These are phyloP conservation scores for Stichodactyla helianthus DNA, from an alignment of 64 coral and sea anemone genomes.

Conservation along the genomic window DNA sequence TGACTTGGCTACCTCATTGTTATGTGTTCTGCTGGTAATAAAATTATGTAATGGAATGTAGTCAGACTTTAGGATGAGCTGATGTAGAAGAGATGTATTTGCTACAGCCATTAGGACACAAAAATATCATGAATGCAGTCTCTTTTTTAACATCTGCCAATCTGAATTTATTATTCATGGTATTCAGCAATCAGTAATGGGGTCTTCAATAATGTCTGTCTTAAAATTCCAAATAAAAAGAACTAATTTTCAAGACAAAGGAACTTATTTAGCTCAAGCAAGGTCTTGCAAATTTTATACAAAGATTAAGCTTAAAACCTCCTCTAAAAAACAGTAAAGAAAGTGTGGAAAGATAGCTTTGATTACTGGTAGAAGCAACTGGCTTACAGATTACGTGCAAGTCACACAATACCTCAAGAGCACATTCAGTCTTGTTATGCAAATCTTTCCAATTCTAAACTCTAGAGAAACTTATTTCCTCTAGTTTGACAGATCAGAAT, in stretches of 20 bases:
- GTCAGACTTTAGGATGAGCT: background rate
- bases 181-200: constrained; percentile 2
- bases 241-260: background rate
- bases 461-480: background rate
- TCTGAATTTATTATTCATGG: background rate
- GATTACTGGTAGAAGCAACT: background rate
- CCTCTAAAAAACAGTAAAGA: background rate
- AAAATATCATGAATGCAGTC: background rate
- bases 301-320: background rate
- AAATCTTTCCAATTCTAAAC: background rate
- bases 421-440: background rate
- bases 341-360: background rate
- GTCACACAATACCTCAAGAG: background rate
- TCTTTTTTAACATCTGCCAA: background rate
- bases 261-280: background rate
- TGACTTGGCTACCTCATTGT: background rate
- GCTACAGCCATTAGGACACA: background rate
- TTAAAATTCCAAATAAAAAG: background rate
- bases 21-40: background rate
- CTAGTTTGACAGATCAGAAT: background rate
- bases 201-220: background rate
- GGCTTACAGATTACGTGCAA: background rate
- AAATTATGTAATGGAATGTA: background rate
- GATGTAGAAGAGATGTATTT: background rate
- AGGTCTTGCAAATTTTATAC: background rate